Evolutionary conservation across 2,888 invertebrate species (phyloP), one percentile per base, ranked within the genome.

Genomic region (Torymus texanus): DNA sequence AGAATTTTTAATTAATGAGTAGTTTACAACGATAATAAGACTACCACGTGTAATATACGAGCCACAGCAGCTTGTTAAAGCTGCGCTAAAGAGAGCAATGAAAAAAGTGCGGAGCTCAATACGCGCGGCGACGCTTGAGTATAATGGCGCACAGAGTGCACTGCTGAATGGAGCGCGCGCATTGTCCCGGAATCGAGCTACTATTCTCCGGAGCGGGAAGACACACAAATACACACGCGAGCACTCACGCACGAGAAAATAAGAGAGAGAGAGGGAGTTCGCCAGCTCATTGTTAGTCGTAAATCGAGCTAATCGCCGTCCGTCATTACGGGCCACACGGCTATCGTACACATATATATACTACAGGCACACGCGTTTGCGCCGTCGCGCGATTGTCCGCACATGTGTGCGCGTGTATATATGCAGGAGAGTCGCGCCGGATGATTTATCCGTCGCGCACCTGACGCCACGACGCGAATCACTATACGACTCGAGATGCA

Each of bases 241-340:
- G 8, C 41, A 8, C 41, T 41, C 8, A 24, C 14, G 2, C 51
- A 41, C 59, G 11, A 68, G 11, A 41, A 56, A 14, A 16, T 65
- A 50, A 21, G 66, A 75, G 66, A 62, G 61, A 63, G 29, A 21
- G 4, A 56, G 53, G 14, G 41, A 14, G 21, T 13, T 2, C 56
- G 58, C 0, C 59, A 16, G 14, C 73, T 73, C 78, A 78, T 78
- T 78, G 74, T 79, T 58, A 55, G 65, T 53, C 79, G 79, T 79
- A 79, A 79, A 75, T 79, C 79, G 65, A 79, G 79, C 75, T 75
- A 75, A 79, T 79, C 70, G 58, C 59, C 63, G 61, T 50, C 29
- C 56, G 63, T 74, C 74, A 24, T 73, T 62, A 51, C 68, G 21
- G 29, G 55, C n/a, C 41, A 4, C 41, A 5, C 8, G 41, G 18